These are phyloP conservation scores for Zygogramma bicolorata DNA, from an alignment of 2,888 invertebrate species.

Conservation along the genomic window DNA sequence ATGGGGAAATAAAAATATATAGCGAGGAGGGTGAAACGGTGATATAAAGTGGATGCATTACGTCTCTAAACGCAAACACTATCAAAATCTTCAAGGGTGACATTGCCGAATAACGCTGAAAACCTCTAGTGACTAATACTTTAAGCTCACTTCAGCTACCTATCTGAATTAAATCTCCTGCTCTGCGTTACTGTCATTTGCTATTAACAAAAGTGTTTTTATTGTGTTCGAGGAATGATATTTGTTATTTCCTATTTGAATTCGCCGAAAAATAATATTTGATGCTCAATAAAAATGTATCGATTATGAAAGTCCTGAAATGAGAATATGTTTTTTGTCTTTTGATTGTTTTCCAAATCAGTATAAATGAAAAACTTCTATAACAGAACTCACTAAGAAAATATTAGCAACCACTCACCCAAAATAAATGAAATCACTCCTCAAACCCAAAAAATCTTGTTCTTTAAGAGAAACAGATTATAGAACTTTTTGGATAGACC, in stretches of 20 bases:
- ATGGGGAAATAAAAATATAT: slow-evolving; percentile 13
- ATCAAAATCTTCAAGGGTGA: slow-evolving; percentile 13
- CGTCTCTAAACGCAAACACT: slow-evolving; percentile 12
- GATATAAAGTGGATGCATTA: slow-evolving; percentile 11
- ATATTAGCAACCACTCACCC: too few species aligned
- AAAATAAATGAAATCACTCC: too few species aligned
- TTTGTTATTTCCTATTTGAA: not conserved
- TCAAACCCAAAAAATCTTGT: too few species aligned
- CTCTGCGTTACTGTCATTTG: not conserved
- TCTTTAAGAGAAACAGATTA: too few species aligned
- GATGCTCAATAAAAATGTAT: too few species aligned
- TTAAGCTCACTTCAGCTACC: not conserved
- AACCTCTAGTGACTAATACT: slow-evolving; percentile 5
- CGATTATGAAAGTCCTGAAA: too few species aligned
- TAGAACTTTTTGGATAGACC: too few species aligned
- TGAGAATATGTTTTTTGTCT: too few species aligned
- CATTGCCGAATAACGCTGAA: slow-evolving; percentile 7
- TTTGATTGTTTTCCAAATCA: too few species aligned
- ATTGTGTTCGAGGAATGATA: not conserved
- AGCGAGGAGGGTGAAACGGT: not conserved
- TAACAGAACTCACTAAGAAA: too few species aligned
- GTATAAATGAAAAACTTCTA: too few species aligned
- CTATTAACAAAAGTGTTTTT: not conserved
- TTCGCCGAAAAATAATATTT: too few species aligned
- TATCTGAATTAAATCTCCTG: slow-evolving; percentile 4